These are phyloP conservation scores for Doryteuthis pealeii DNA, from an alignment of 1,140 invertebrate genomes.

Conservation along the genomic window DNA sequence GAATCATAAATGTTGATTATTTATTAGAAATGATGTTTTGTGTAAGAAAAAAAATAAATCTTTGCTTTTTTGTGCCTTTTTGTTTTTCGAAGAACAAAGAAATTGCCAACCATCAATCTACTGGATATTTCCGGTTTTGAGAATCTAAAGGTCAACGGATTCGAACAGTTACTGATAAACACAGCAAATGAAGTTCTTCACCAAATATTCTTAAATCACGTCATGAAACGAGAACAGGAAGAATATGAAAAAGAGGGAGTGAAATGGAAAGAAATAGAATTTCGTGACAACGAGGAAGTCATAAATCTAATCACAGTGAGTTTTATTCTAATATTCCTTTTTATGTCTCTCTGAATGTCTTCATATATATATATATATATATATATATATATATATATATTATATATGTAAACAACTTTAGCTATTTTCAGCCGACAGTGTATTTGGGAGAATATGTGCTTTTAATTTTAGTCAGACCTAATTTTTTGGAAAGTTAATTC, in stretches of 20 bases:
- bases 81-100: no score
- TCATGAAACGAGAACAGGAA: slow-evolving; percentile 76
- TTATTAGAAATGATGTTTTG: no score
- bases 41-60: no score
- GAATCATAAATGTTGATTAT: no score
- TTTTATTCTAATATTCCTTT: slow-evolving; percentile 76
- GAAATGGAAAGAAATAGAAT: slow-evolving; percentile 66
- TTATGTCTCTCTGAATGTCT: slow-evolving; percentile 70
- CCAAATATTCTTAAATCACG: slow-evolving; percentile 78
- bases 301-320: slow-evolving; percentile 34
- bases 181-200: slow-evolving; percentile 65
- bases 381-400: no score
- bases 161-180: slow-evolving; percentile 49
- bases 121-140: slow-evolving; percentile 53
- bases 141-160: slow-evolving; percentile 63
- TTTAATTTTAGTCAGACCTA: no score
- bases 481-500: no score
- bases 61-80: no score
- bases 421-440: no score
- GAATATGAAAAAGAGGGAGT: slow-evolving; percentile 80
- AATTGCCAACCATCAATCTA: slow-evolving; percentile 23
- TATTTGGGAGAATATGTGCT: no score
- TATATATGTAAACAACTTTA: no score
- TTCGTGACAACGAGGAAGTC: slow-evolving; percentile 71
- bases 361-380: neutral